Evolutionary conservation across 2,888 invertebrate species (phyloP).

Genomic region (Caenorhabditis panamensis): DNA sequence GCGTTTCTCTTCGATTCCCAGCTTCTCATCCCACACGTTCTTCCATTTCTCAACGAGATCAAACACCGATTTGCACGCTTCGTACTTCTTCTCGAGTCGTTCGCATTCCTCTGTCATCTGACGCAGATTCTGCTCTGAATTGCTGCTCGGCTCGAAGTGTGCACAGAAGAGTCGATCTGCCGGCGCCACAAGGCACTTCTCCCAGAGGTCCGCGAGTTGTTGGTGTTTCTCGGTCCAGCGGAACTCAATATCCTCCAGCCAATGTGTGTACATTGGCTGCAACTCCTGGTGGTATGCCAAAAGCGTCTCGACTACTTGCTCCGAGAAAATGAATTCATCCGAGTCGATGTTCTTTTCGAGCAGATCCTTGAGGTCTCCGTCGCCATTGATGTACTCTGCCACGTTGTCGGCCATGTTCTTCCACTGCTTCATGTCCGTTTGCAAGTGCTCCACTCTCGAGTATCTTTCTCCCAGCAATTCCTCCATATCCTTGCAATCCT

Average conservation of each 20-base stretch:
- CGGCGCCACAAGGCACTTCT: slow-evolving; percentile 42
- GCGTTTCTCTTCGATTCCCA: slow-evolving; percentile 49
- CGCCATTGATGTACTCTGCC: slow-evolving; percentile 14
- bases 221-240: slow-evolving; percentile 43
- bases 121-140: slow-evolving; percentile 22
- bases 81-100: slow-evolving; percentile 35
- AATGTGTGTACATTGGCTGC: slow-evolving; percentile 38
- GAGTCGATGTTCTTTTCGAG: slow-evolving; percentile 42
- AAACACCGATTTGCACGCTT: slow-evolving; percentile 30
- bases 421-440: slow-evolving; percentile 51
- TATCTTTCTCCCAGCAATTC: slow-evolving; percentile 32
- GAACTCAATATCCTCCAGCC: slow-evolving; percentile 59
- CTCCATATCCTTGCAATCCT: slow-evolving; percentile 38
- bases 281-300: slow-evolving; percentile 36
- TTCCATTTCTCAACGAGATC: slow-evolving; percentile 60
- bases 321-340: slow-evolving; percentile 40
- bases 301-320: slow-evolving; percentile 13
- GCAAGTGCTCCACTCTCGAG: slow-evolving; percentile 21
- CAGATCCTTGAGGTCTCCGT: slow-evolving; percentile 25
- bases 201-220: slow-evolving; percentile 38
- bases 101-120: slow-evolving; percentile 43
- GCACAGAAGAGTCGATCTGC: slow-evolving; percentile 27
- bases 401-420: slow-evolving; percentile 20
- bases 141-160: slow-evolving; percentile 39
- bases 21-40: slow-evolving; percentile 41